These are phyloP conservation scores for Crypturellus tataupa DNA, from an alignment of 2,797 vertebrate species.

Conservation along the genomic window DNA sequence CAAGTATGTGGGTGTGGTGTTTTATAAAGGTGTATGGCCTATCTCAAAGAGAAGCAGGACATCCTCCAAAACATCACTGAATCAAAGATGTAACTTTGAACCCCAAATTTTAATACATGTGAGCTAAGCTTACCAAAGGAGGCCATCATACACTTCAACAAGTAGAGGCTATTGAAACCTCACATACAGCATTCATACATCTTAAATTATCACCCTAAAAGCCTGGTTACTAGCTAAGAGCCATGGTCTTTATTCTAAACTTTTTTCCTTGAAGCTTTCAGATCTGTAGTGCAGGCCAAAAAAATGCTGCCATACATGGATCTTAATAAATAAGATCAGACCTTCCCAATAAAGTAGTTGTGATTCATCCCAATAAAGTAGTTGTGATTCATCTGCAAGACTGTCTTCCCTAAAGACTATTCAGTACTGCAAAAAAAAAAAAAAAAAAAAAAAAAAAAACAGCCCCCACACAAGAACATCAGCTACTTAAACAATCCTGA, in stretches of 20 bases:
- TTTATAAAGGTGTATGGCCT: no score
- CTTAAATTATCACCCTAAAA: background rate
- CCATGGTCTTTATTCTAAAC: background rate
- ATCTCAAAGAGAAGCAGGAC: background rate
- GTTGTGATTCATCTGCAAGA: background rate
- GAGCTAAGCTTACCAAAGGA: background rate
- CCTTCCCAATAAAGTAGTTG: background rate
- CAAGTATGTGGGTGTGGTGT: no score
- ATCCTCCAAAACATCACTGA: background rate
- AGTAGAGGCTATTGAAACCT: background rate
- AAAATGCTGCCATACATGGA: rapidly evolving
- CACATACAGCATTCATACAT: rapidly evolving
- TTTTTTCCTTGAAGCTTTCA: background rate
- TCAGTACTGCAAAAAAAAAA: background rate
- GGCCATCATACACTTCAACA: background rate
- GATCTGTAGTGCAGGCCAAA: background rate
- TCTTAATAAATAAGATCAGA: background rate
- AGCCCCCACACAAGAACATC: background rate
- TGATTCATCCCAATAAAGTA: background rate
- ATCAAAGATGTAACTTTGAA: background rate
- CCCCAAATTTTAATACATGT: background rate
- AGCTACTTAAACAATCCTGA: background rate
- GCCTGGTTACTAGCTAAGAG: background rate
- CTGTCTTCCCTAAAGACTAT: background rate
- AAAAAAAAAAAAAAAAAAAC: background rate